Percentiles rank a stretch among this genome's conserved stretches.
Conservation (phyloP, 1,140 invertebrate species). For the Hydropsyche tenuis region DNA sequence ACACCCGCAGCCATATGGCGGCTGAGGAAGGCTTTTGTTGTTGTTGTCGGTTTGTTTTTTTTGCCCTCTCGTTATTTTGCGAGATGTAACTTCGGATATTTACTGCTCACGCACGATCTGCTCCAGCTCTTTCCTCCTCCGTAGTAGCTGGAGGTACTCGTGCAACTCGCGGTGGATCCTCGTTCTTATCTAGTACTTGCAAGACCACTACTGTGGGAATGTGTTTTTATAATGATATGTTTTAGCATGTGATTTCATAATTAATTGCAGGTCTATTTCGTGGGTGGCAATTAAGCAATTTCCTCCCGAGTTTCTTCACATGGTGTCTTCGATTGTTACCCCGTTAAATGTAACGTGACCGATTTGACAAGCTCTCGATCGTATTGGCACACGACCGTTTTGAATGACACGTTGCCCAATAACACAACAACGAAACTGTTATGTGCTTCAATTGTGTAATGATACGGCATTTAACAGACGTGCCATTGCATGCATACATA, state of each 20-base stretch:
- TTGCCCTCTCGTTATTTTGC: conserved; percentile 21
- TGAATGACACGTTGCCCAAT: conserved; percentile 17
- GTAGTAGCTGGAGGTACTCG: conserved; percentile 3
- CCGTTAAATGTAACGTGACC: background rate
- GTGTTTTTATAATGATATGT: no score
- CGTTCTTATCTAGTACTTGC: no score
- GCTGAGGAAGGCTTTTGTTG: conserved; percentile 7
- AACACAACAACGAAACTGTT: background rate
- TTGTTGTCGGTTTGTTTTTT: conserved; percentile 16
- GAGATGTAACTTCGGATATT: conserved; percentile 40
- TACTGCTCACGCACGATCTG: conserved; percentile 42
- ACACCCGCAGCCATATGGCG: conserved; percentile 27
- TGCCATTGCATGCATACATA: background rate
- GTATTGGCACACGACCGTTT: conserved; percentile 4
- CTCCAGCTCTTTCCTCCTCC: background rate
- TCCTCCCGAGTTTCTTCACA: no score
- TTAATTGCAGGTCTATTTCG: conserved; percentile 9
- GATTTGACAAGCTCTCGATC: conserved; percentile 1
- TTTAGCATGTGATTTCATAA: conserved; percentile 15
- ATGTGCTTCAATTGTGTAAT: conserved; percentile 21
- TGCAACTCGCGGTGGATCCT: no score
- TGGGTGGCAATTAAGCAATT: no score
- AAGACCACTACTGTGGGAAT: no score
- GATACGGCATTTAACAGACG: conserved; percentile 19
- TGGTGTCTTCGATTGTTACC: background rate